A percentile compares a stretch with the other conserved stretches of the same genome.
These are phyloP conservation scores for Emmelina monodactyla DNA, from an alignment of 2,888 invertebrate genomes.

Conservation along the genomic window DNA sequence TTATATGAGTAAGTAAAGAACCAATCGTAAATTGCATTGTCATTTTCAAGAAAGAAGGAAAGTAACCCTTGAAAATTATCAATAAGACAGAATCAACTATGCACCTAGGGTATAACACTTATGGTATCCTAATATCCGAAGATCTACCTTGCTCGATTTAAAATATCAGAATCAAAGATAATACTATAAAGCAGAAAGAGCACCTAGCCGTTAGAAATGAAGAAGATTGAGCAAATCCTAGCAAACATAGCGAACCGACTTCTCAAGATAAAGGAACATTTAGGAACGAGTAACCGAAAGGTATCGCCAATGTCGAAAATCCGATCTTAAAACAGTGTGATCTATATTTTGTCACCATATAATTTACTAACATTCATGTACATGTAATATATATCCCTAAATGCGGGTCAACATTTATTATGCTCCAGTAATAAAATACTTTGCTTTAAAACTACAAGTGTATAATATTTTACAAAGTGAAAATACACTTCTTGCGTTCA, in stretches of 20 bases:
- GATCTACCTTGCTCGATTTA: too few species aligned
- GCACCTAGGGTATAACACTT: too few species aligned
- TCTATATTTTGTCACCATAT: slow-evolving; percentile 46
- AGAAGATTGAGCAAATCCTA: slow-evolving; percentile 55
- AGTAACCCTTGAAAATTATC: too few species aligned
- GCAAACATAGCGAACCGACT: slow-evolving; percentile 43
- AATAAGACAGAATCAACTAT: too few species aligned
- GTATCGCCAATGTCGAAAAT: slow-evolving; percentile 32
- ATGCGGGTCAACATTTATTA: slow-evolving; percentile 50
- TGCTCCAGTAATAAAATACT: slow-evolving; percentile 59
- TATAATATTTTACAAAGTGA: slow-evolving; percentile 61
- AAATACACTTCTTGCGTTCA: slow-evolving; percentile 61
- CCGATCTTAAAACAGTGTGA: background rate
- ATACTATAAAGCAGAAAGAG: too few species aligned
- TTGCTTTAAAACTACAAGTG: slow-evolving; percentile 56
- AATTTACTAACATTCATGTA: slow-evolving; percentile 53
- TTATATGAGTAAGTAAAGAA: too few species aligned
- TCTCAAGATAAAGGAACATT: slow-evolving; percentile 28
- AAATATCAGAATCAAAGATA: too few species aligned
- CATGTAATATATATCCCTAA: slow-evolving; percentile 41
- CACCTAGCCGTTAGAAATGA: slow-evolving; percentile 26
- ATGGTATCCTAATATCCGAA: too few species aligned
- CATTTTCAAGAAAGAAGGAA: too few species aligned
- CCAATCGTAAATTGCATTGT: too few species aligned
- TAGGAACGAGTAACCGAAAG: slow-evolving; percentile 55